These are phyloP conservation scores for Drosophila sturtevanti DNA, from an alignment of 1,140 invertebrate genomes.

Conservation along the genomic window DNA sequence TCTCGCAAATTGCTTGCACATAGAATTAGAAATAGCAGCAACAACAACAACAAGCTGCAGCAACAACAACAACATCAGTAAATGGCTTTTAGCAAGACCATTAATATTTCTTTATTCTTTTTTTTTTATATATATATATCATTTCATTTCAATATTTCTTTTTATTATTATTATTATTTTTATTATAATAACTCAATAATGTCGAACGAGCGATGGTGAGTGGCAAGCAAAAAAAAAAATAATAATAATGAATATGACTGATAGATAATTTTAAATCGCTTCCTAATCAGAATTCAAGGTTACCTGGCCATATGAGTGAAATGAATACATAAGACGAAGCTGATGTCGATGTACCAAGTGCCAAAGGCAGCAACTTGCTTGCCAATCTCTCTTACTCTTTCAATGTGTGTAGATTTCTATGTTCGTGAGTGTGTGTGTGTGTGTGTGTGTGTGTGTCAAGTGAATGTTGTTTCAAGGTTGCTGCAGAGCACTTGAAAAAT, in stretches of 20 bases:
- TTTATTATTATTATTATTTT: not conserved
- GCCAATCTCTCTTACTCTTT: constrained; percentile 41
- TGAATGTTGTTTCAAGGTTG: constrained; percentile 74
- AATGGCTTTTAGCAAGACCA: constrained; percentile 71
- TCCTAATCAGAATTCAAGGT: constrained; percentile 80
- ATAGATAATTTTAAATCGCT: constrained; percentile 76
- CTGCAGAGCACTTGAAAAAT: constrained; percentile 58
- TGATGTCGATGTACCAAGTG: constrained; percentile 60
- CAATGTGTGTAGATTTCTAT: constrained; percentile 1
- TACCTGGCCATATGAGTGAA: constrained; percentile 73
- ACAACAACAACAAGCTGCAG: not conserved
- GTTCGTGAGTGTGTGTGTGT: constrained; percentile 1
- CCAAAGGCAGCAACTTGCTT: constrained; percentile 63
- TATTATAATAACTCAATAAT: constrained; percentile 70
- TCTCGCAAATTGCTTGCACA: constrained; percentile 64
- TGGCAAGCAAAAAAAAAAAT: constrained; percentile 29
- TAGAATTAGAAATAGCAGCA: not conserved
- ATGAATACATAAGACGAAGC: constrained; percentile 51
- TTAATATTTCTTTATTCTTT: constrained; percentile 46
- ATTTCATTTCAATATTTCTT: not conserved
- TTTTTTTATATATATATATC: not conserved
- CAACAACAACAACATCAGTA: not conserved
- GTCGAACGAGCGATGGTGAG: constrained; percentile 22
- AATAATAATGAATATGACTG: constrained; percentile 31
- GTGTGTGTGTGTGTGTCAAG: constrained; percentile 42